Percentiles rank a stretch among this genome's conserved stretches.
Conservation (phyloP, 2,888 invertebrate genomes). For the Amblyjoppa proteus region DNA sequence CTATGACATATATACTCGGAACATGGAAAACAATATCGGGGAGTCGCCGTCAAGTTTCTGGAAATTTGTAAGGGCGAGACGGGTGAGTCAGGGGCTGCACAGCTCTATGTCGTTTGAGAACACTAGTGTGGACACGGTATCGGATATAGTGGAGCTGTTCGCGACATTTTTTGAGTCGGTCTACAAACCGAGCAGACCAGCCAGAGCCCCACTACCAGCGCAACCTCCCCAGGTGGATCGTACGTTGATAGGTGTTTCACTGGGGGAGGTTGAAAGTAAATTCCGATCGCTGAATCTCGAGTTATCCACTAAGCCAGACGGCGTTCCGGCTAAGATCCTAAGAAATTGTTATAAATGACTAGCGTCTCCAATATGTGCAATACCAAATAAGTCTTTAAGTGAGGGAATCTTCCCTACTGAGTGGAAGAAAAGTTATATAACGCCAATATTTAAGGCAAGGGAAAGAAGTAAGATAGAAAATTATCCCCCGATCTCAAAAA, state of each 20-base stretch:
- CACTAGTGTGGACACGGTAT: background rate
- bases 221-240: slow-evolving; percentile 5
- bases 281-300: background rate
- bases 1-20: background rate
- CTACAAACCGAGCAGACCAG: background rate
- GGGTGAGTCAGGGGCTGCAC: background rate
- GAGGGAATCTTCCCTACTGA: background rate
- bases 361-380: background rate
- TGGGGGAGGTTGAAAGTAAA: background rate
- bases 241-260: background rate
- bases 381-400: background rate
- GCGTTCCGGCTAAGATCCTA: background rate
- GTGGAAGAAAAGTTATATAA: slow-evolving; percentile 9
- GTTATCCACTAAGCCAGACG: background rate
- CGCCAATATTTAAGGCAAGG: background rate
- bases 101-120: background rate
- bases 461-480: background rate
- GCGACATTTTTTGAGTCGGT: slow-evolving; percentile 18
- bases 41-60: background rate
- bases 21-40: background rate
- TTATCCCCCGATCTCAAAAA: slow-evolving; percentile 10
- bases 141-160: slow-evolving; percentile 1
- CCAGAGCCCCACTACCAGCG: background rate
- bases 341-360: background rate
- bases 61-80: slow-evolving; percentile 7